Evolutionary conservation across 2,113 vertebrate genomes (phyloP).

Genomic region (Calyptommatus sinebrachiatus): DNA sequence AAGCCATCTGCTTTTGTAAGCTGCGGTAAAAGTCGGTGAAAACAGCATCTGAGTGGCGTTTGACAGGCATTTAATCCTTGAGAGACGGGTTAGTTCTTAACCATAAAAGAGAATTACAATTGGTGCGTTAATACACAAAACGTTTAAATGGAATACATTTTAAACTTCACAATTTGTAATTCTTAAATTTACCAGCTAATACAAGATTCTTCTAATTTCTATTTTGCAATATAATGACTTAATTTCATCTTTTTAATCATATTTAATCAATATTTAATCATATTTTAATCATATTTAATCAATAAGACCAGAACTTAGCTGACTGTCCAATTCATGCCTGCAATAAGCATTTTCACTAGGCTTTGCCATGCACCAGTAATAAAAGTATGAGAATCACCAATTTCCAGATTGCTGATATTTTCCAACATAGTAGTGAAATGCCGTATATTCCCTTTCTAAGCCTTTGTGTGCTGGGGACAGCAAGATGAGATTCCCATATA

Average conservation of each 20-base stretch:
- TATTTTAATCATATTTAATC: too few species aligned
- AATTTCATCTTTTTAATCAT: background rate
- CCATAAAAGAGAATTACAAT: slow-evolving; percentile 3
- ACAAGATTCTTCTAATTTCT: slow-evolving; percentile 24
- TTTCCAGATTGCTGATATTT: too few species aligned
- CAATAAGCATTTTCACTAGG: too few species aligned
- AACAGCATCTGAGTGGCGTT: slow-evolving; percentile 93
- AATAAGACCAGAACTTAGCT: too few species aligned
- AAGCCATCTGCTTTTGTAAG: slow-evolving; percentile 94
- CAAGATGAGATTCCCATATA: too few species aligned
- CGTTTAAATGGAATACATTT: background rate
- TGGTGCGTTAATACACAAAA: rapidly evolving
- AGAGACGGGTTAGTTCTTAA: slow-evolving; percentile 69
- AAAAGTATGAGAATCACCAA: too few species aligned
- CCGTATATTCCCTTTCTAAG: too few species aligned
- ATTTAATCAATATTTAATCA: too few species aligned
- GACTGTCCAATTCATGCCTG: too few species aligned
- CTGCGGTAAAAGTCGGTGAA: slow-evolving; percentile 98
- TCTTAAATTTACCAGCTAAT: background rate
- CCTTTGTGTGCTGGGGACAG: too few species aligned
- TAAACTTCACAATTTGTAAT: slow-evolving; percentile 11
- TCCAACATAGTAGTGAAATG: too few species aligned
- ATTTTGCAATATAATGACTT: background rate
- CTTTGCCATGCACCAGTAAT: too few species aligned
- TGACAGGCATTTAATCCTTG: slow-evolving; percentile 79